Percentiles rank a stretch among this genome's conserved stretches.
Conservation (phyloP, 2,888 invertebrate species). For the Apamea epomidion region DNA sequence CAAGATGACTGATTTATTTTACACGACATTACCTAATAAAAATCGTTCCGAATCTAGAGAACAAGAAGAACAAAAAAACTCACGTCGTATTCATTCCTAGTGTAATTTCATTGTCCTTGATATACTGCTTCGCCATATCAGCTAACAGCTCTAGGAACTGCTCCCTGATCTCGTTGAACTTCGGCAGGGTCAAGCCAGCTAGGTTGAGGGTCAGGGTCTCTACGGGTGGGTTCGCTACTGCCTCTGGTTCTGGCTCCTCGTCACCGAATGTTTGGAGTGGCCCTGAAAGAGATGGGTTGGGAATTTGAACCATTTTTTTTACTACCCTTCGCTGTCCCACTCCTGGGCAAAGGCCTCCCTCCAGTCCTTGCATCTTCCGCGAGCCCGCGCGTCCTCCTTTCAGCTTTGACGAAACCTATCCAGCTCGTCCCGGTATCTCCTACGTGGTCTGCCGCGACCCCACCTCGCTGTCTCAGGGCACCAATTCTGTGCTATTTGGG, state of each 20-base stretch:
- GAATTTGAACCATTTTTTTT: neutral
- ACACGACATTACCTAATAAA: neutral
- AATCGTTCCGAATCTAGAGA: no score
- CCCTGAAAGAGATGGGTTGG: slow-evolving; percentile 55
- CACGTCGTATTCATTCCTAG: slow-evolving; percentile 82
- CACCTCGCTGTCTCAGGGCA: no score
- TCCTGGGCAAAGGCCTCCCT: no score
- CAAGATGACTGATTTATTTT: neutral
- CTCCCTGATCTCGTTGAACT: slow-evolving; percentile 75
- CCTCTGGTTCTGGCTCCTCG: slow-evolving; percentile 71
- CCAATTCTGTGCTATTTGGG: no score
- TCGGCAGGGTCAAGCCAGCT: slow-evolving; percentile 72
- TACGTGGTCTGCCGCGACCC: no score
- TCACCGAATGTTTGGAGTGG: slow-evolving; percentile 65
- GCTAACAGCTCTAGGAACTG: slow-evolving; percentile 80
- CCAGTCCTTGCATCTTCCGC: no score
- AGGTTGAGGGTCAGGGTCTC: slow-evolving; percentile 77
- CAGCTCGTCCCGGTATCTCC: no score
- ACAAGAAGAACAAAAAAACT: slow-evolving; percentile 69
- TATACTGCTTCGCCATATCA: slow-evolving; percentile 84
- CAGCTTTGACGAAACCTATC: no score
- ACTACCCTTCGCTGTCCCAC: no score
- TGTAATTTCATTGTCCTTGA: slow-evolving; percentile 76
- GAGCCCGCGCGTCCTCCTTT: no score
- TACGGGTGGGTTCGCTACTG: slow-evolving; percentile 70